Base-by-base conservation (phyloP, 2,888 invertebrate species). In the Drosophila anceps region DNA sequence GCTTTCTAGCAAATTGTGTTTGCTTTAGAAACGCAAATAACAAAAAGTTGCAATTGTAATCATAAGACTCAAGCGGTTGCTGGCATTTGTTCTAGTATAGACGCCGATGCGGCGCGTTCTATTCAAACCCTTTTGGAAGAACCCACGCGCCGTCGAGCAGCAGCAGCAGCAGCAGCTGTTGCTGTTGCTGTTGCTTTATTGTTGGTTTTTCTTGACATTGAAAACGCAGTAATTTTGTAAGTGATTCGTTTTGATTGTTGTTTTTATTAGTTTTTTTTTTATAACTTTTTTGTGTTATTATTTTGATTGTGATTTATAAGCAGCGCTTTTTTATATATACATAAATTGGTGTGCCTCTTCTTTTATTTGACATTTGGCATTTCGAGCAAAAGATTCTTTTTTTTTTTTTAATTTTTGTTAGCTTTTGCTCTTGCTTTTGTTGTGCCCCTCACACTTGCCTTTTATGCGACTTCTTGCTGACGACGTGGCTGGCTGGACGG, bases 371-470 rank as follows among this genome's bases (percentile, higher is more conserved):
- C 81, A 33, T 80, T 76, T 79, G 61, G 41, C 80, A 76, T 79
- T 80, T 81, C 33, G 39, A 46, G 76, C 69, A 66, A 65, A 69
- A 48, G 59, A 62, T 67, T 61, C 60, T 51, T 48, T 43, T 51
- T 27, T 43, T 46, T 64, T 43, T 3, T 24, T 3, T 24, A 24
- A 3, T 63, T 72, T 35, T 33, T 55, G 39, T 60, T 46, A 20
- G 24, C 27, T 62, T 60, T 62, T 46, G 41, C 58, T 63, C 50
- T 29, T 55, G 62, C 54, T 73, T 65, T 68, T 63, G 53, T 73
- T 73, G 48, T 72, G 66, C 64, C 66, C 60, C 73, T 50, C 48
- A 50, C 31, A 87, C 87, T 84, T 83, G 84, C 88, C 88, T 88
- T 66, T 67, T 69, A 46, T 55, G 67, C 50, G 82, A 76, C 80